Percentiles rank a stretch among this genome's conserved stretches.
These are phyloP conservation scores for Poeciliopsis infans DNA, from an alignment of 2,797 vertebrate genomes.

Conservation along the genomic window DNA sequence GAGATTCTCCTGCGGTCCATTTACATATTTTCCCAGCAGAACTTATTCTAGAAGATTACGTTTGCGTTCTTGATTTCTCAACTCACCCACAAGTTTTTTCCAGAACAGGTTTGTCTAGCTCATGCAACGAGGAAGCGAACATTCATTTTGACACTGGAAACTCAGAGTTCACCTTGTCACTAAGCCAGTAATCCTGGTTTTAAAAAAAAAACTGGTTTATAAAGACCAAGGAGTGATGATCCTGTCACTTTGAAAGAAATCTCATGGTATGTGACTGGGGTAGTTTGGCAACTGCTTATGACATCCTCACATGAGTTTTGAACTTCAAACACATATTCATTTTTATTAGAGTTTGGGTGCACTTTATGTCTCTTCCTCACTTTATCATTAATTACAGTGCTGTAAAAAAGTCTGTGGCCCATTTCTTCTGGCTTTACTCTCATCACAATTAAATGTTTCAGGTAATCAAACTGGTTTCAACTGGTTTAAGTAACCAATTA, in stretches of 20 bases:
- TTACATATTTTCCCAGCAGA: neutral
- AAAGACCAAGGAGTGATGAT: neutral
- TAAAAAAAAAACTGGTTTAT: neutral
- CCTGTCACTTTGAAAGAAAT: neutral
- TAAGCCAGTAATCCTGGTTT: neutral
- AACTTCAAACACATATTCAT: neutral
- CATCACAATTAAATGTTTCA: neutral
- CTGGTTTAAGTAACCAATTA: neutral
- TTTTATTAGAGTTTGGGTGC: neutral
- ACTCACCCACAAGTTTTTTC: neutral
- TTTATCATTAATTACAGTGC: neutral
- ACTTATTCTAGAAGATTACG: neutral
- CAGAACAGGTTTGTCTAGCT: neutral
- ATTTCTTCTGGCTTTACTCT: neutral
- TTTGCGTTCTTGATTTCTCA: neutral
- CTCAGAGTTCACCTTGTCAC: neutral
- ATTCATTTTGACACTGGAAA: neutral
- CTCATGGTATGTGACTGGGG: slow-evolving; percentile 2
- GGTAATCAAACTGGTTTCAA: neutral
- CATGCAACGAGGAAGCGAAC: neutral
- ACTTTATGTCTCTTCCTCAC: neutral
- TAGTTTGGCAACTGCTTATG: neutral
- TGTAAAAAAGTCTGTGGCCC: neutral
- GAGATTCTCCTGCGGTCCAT: neutral
- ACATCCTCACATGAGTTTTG: neutral